Evolutionary conservation across 2,797 vertebrate genomes (phyloP).

Genomic region (Hirundo rustica): DNA sequence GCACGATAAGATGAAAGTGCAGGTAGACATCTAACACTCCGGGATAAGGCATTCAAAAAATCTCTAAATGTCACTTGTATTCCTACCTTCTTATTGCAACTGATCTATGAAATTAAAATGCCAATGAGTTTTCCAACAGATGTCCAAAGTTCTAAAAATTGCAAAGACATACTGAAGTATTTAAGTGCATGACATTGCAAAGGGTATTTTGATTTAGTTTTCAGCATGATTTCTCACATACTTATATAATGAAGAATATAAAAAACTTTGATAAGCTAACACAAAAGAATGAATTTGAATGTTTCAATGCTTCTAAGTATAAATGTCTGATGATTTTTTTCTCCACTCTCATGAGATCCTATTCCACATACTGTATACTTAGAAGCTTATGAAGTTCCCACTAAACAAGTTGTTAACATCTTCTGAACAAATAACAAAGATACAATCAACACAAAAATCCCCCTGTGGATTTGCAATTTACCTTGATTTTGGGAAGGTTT

Average conservation of each 20-base stretch:
- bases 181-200: not conserved
- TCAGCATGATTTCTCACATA: not conserved
- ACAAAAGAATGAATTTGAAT: not conserved
- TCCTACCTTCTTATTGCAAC: not conserved
- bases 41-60: not conserved
- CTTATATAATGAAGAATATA: not conserved
- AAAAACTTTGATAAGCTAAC: not conserved
- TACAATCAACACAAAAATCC: not conserved
- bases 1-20: not conserved
- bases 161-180: not conserved
- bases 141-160: not conserved
- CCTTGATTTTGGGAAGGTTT: constrained; percentile 79
- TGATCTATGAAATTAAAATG: not conserved
- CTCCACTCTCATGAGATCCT: not conserved
- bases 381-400: not conserved
- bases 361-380: not conserved
- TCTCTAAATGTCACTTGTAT: not conserved
- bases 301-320: not conserved
- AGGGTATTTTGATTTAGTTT: not conserved
- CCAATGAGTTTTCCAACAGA: not conserved
- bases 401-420: not conserved
- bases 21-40: not conserved
- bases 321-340: not conserved
- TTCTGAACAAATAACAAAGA: constrained; percentile 8
- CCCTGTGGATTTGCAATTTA: constrained; percentile 62